Percentiles rank a stretch among this genome's conserved stretches.
Evolutionary conservation across 2,797 vertebrate genomes (phyloP).

Genomic region (Jordanella pulchra): DNA sequence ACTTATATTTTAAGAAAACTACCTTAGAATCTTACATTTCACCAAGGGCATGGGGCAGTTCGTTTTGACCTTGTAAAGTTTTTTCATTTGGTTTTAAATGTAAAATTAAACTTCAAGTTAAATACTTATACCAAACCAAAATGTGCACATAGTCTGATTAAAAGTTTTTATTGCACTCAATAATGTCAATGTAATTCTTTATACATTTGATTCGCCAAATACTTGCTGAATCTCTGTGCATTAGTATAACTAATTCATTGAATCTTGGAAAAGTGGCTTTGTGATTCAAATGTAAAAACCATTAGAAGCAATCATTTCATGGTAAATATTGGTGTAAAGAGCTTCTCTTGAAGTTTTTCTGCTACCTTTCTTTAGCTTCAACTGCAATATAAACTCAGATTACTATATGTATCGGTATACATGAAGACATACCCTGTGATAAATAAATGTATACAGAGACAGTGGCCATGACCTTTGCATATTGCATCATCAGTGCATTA

Average conservation of each 20-base stretch:
- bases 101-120: background rate
- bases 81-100: background rate
- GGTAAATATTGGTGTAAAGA: background rate
- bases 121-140: background rate
- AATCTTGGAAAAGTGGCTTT: background rate
- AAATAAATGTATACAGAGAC: conserved; percentile 54
- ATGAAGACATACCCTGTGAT: conserved; percentile 34
- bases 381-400: conserved; percentile 9
- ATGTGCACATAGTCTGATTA: background rate
- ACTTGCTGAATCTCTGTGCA: background rate
- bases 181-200: background rate
- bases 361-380: conserved; percentile 12
- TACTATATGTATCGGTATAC: conserved; percentile 13
- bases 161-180: background rate
- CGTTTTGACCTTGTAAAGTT: background rate
- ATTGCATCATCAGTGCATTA: conserved; percentile 78
- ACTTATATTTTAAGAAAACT: conserved; percentile 18
- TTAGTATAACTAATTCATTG: background rate
- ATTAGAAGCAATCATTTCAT: background rate
- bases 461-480: conserved; percentile 72
- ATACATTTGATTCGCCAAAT: background rate
- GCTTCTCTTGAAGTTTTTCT: background rate
- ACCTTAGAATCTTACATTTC: background rate
- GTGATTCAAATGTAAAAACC: background rate
- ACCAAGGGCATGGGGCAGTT: background rate